These are phyloP conservation scores for Dipodomys merriami DNA, from an alignment of 2,113 vertebrate genomes.

Conservation along the genomic window DNA sequence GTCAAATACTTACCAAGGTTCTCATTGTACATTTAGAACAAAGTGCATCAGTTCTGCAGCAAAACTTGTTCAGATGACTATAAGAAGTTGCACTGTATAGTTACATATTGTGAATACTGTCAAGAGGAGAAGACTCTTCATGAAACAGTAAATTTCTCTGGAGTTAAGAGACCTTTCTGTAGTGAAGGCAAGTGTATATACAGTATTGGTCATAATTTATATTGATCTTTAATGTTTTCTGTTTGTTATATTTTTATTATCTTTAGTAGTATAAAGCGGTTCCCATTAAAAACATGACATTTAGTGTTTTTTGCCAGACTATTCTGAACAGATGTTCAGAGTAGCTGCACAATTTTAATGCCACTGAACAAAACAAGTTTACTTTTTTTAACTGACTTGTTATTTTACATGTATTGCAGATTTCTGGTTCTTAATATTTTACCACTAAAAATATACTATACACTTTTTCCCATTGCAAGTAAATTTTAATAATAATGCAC, in stretches of 20 bases:
- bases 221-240: slow-evolving; percentile 53
- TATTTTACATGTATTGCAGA: slow-evolving; percentile 22
- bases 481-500: slow-evolving; percentile 27
- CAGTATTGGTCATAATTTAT: slow-evolving; percentile 57
- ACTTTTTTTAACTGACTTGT: slow-evolving; percentile 46
- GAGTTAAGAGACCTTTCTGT: slow-evolving; percentile 98
- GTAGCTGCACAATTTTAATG: slow-evolving; percentile 25
- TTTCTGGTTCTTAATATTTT: slow-evolving; percentile 15
- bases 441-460: slow-evolving; percentile 34
- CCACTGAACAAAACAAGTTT: slow-evolving; percentile 15
- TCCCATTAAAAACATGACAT: too few relatives aligned
- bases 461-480: neutral
- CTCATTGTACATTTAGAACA: slow-evolving; percentile 91
- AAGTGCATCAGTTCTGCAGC: slow-evolving; percentile 98
- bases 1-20: slow-evolving; percentile 70
- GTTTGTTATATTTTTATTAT: too few relatives aligned
- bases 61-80: slow-evolving; percentile 97
- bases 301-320: too few relatives aligned
- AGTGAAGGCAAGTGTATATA: slow-evolving; percentile 93
- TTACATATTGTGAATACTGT: slow-evolving; percentile 98
- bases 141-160: slow-evolving; percentile 97
- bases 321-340: neutral
- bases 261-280: too few relatives aligned
- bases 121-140: slow-evolving; percentile 99
- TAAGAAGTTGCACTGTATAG: slow-evolving; percentile 99